These are phyloP conservation scores for Poecilia gillii DNA, from an alignment of 2,797 vertebrate genomes.

Conservation along the genomic window DNA sequence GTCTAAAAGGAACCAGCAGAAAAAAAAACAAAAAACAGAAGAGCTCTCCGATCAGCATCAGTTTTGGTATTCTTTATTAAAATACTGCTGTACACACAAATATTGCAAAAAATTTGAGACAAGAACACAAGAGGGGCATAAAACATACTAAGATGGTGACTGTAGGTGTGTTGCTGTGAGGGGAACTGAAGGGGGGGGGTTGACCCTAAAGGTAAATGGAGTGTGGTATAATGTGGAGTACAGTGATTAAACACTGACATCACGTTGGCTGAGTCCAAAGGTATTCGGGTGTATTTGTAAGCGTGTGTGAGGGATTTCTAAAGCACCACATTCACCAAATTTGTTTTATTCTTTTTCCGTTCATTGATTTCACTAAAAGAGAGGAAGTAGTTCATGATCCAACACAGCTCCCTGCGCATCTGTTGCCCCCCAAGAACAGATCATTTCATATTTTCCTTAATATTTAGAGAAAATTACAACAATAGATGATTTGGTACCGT, in stretches of 20 bases:
- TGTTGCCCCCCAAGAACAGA: conserved; percentile 69
- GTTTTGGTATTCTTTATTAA: conserved; percentile 99
- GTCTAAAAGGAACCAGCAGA: neutral
- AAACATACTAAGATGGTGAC: conserved; percentile 82
- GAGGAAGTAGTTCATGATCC: conserved; percentile 71
- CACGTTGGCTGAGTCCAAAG: conserved; percentile 38
- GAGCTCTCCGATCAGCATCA: neutral
- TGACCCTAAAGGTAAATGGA: conserved; percentile 74
- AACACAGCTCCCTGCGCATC: conserved; percentile 53
- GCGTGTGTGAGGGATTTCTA: conserved; percentile 61
- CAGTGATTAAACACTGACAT: conserved; percentile 61
- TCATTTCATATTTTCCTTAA: conserved; percentile 4
- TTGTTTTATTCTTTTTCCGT: conserved; percentile 31
- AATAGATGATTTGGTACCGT: conserved; percentile 1
- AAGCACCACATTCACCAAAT: conserved; percentile 82
- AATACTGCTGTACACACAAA: conserved; percentile 99
- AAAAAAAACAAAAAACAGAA: neutral
- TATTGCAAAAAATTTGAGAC: conserved; percentile 90
- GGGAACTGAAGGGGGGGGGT: conserved; percentile 55
- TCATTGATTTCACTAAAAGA: conserved; percentile 58
- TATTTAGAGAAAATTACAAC: neutral
- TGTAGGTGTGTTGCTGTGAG: conserved; percentile 66
- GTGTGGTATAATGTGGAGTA: conserved; percentile 59
- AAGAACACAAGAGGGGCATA: conserved; percentile 87
- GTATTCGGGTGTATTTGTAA: conserved; percentile 13